A percentile compares a stretch with the other conserved stretches of the same genome.
These are phyloP conservation scores for Aphaenogaster floridana DNA, from an alignment of 1,140 invertebrate genomes.

Conservation along the genomic window DNA sequence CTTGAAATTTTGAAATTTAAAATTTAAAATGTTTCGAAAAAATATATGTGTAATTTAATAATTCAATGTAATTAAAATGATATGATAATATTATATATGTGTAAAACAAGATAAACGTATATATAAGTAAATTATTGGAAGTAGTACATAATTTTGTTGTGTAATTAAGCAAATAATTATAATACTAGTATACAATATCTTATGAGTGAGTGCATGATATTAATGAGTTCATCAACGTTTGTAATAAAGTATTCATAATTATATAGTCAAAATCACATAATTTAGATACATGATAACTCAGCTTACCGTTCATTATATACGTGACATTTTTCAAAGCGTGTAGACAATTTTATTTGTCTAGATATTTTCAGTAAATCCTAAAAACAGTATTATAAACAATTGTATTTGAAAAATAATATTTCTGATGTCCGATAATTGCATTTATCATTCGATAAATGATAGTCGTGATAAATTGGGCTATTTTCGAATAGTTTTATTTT, in stretches of 20 bases:
- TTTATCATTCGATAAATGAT: background rate
- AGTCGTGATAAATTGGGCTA: background rate
- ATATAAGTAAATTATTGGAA: constrained; percentile 27
- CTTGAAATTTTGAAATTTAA: background rate
- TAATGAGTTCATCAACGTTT: constrained; percentile 28
- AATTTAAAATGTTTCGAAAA: constrained; percentile 2
- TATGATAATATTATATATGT: constrained; percentile 19
- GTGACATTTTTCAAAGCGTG: background rate
- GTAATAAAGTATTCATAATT: constrained; percentile 44
- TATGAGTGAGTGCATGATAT: constrained; percentile 12
- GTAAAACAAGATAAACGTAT: background rate
- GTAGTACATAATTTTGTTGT: constrained; percentile 8
- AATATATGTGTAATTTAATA: background rate
- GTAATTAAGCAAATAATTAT: constrained; percentile 30
- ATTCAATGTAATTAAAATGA: constrained; percentile 14
- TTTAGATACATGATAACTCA: constrained; percentile 20
- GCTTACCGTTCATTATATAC: background rate
- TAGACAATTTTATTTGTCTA: background rate
- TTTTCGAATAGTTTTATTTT: constrained; percentile 4
- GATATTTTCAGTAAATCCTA: background rate
- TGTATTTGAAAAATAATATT: constrained; percentile 5
- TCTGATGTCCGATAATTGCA: background rate
- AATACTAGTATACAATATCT: constrained; percentile 22
- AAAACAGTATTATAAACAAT: background rate
- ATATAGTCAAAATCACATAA: constrained; percentile 22